A percentile compares a stretch with the other conserved stretches of the same genome.
Evolutionary conservation across 2,113 vertebrate species (phyloP).

Genomic region (Rutilus rutilus): DNA sequence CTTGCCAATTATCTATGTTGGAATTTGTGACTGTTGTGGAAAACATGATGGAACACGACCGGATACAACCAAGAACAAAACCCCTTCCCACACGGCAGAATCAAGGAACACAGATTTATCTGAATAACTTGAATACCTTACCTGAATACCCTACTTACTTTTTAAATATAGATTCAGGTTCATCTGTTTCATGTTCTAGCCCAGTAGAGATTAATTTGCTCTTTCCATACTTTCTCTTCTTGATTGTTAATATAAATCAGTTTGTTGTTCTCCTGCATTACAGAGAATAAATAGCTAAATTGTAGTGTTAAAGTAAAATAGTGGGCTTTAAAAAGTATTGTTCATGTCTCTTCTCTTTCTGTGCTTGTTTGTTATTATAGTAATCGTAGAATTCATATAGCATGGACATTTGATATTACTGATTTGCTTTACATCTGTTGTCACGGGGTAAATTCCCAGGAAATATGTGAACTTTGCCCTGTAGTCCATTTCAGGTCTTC

Average conservation of each 20-base stretch:
- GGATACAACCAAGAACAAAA: not conserved
- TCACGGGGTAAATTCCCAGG: too few species aligned
- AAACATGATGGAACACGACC: not conserved
- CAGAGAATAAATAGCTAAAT: not conserved
- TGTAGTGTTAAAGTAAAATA: not conserved
- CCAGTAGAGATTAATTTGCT: not conserved
- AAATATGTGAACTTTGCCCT: not conserved
- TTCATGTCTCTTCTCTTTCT: not conserved
- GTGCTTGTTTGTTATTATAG: too few species aligned
- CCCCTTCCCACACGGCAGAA: not conserved
- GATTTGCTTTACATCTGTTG: too few species aligned
- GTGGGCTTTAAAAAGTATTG: not conserved
- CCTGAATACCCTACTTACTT: too few species aligned
- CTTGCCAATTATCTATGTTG: not conserved
- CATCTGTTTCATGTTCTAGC: not conserved
- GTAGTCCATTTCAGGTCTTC: too few species aligned
- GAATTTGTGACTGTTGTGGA: not conserved
- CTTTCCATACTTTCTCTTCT: not conserved
- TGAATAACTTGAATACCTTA: too few species aligned
- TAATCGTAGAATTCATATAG: too few species aligned
- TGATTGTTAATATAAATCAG: not conserved
- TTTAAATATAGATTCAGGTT: too few species aligned
- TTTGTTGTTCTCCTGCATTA: not conserved
- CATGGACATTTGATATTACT: too few species aligned
- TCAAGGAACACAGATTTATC: too few species aligned